Conservation (phyloP, 1,140 invertebrate species). For the Drosophila miranda region DNA sequence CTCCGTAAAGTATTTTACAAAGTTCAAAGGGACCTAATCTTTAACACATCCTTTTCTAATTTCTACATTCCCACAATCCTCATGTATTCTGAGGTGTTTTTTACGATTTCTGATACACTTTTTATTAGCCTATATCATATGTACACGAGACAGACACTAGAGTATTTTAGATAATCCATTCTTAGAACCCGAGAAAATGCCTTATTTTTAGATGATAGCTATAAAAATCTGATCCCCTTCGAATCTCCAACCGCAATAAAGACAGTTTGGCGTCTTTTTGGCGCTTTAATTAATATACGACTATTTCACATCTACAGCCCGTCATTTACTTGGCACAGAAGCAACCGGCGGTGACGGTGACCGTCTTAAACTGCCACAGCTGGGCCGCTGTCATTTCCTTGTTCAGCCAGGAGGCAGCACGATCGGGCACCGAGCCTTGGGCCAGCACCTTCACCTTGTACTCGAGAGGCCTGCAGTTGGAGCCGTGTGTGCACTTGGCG, state of each 20-base stretch:
- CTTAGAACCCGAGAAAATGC: neutral
- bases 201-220: neutral
- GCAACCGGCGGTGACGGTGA: constrained; percentile 76
- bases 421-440: constrained; percentile 18
- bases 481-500: constrained; percentile 66
- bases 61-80: too few species aligned
- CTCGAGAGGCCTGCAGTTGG: constrained; percentile 72
- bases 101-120: too few species aligned
- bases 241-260: constrained; percentile 53
- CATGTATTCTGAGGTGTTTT: too few species aligned
- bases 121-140: too few species aligned
- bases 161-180: neutral
- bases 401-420: constrained; percentile 47
- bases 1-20: too few species aligned
- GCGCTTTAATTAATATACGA: constrained; percentile 55
- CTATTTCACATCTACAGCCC: constrained; percentile 17
- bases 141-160: neutral
- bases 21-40: too few species aligned
- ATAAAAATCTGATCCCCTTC: neutral
- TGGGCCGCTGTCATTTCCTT: constrained; percentile 36
- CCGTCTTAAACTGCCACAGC: constrained; percentile 70
- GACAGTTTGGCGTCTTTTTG: constrained; percentile 28
- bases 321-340: constrained; percentile 70
- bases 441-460: constrained; percentile 76
- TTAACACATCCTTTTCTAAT: too few species aligned